A percentile compares a stretch with the other conserved stretches of the same genome.
These are phyloP conservation scores for Drosophila helvetica DNA, from an alignment of 2,888 invertebrate species.

Conservation along the genomic window DNA sequence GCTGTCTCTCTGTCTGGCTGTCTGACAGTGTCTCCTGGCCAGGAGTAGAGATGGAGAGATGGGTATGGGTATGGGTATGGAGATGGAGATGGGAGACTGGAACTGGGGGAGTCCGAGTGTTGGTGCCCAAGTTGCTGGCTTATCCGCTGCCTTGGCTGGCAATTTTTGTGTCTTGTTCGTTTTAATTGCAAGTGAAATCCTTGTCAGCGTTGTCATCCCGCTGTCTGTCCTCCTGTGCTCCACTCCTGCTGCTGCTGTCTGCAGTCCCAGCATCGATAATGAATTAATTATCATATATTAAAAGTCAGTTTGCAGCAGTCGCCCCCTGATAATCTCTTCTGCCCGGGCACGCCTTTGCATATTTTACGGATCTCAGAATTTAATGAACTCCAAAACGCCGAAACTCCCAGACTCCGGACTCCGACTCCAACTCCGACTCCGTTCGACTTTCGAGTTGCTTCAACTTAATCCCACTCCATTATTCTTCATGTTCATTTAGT, in stretches of 20 bases:
- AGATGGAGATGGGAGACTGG: slow-evolving; percentile 4
- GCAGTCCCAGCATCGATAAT: slow-evolving; percentile 76
- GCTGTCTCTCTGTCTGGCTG: slow-evolving; percentile 4
- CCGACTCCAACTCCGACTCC: too few relatives aligned
- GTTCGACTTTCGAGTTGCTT: not conserved
- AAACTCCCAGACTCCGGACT: slow-evolving; percentile 4
- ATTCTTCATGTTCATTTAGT: slow-evolving; percentile 16
- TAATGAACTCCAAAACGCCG: slow-evolving; percentile 40
- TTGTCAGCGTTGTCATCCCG: slow-evolving; percentile 65
- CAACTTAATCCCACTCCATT: not conserved
- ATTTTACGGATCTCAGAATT: slow-evolving; percentile 68
- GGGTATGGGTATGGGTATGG: not conserved
- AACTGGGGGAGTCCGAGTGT: not conserved
- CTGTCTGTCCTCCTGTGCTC: slow-evolving; percentile 35
- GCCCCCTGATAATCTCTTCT: slow-evolving; percentile 53
- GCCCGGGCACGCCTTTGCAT: slow-evolving; percentile 76
- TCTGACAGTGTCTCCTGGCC: slow-evolving; percentile 5
- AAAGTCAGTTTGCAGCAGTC: slow-evolving; percentile 65
- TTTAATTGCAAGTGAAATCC: slow-evolving; percentile 81
- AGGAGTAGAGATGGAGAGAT: slow-evolving; percentile 20
- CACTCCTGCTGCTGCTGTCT: slow-evolving; percentile 22
- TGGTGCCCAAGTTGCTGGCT: not conserved
- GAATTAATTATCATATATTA: slow-evolving; percentile 83
- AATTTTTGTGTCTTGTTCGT: slow-evolving; percentile 77
- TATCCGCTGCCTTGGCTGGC: slow-evolving; percentile 29